A percentile compares a stretch with the other conserved stretches of the same genome.
Conservation (phyloP, 2,113 vertebrate genomes). For the Onychostruthus taczanowskii region DNA sequence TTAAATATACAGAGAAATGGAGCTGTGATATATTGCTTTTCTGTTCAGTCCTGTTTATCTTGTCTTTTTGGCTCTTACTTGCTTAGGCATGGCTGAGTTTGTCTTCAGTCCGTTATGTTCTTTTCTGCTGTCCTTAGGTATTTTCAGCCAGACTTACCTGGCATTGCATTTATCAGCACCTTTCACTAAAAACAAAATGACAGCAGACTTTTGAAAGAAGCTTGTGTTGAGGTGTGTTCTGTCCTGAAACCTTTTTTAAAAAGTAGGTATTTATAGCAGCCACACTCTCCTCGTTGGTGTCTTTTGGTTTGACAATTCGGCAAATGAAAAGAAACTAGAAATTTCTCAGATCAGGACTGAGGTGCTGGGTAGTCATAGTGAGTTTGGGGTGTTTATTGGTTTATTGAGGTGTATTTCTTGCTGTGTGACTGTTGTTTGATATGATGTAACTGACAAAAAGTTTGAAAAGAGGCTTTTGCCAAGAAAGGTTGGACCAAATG, state of each 20-base stretch:
- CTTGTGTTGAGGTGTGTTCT: not conserved
- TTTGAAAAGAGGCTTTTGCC: not conserved
- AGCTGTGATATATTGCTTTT: not conserved
- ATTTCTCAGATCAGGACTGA: not conserved
- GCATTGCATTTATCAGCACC: not conserved
- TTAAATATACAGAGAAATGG: not conserved
- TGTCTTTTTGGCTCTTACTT: not conserved
- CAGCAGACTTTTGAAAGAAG: not conserved
- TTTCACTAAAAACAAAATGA: not conserved
- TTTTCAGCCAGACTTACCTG: not conserved
- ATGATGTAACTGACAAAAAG: not conserved
- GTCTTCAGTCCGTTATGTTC: not conserved
- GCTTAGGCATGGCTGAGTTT: not conserved
- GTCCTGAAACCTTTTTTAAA: not conserved
- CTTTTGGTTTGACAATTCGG: not conserved
- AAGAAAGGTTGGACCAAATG: not conserved
- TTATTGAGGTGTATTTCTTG: not conserved
- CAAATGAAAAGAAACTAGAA: not conserved
- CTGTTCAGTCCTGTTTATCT: not conserved
- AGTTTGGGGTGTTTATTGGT: not conserved
- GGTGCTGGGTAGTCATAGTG: accelerated
- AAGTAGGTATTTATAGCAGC: not conserved
- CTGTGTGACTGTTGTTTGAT: not conserved
- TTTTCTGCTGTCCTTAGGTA: not conserved
- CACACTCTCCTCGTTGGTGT: not conserved